Conservation (phyloP, 1,140 invertebrate genomes). For the Ceratosolen fusciceps region DNA sequence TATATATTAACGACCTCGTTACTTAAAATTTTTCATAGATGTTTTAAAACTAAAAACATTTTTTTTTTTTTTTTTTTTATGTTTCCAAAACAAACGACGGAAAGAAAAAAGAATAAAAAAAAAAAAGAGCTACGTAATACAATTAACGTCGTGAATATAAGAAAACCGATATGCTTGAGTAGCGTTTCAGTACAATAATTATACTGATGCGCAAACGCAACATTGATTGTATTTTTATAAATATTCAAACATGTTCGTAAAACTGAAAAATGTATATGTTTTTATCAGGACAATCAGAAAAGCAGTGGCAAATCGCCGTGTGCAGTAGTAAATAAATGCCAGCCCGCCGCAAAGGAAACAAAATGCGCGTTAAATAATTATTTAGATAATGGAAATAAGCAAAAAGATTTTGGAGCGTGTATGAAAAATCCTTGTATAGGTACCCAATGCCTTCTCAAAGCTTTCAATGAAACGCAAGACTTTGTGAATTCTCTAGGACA, state of each 20-base stretch:
- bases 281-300: slow-evolving; percentile 16
- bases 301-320: slow-evolving; percentile 10
- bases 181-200: neutral
- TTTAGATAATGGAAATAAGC: slow-evolving; percentile 33
- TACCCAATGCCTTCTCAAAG: slow-evolving; percentile 58
- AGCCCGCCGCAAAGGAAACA: neutral
- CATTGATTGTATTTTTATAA: slow-evolving; percentile 3
- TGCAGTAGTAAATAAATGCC: slow-evolving; percentile 35
- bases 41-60: too few species aligned
- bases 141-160: too few species aligned
- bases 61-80: too few species aligned
- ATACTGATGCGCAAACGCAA: too few species aligned
- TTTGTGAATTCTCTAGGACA: slow-evolving; percentile 63
- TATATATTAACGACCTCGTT: too few species aligned
- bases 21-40: too few species aligned
- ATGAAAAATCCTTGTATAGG: slow-evolving; percentile 54
- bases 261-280: neutral
- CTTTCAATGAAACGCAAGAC: slow-evolving; percentile 60
- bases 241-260: neutral
- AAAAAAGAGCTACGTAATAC: too few species aligned
- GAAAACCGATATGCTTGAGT: too few species aligned
- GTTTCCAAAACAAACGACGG: too few species aligned
- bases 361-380: slow-evolving; percentile 49
- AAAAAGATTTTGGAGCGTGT: slow-evolving; percentile 38
- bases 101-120: too few species aligned